Conservation (phyloP, 2,888 invertebrate species). For the Pinctada fucata region DNA sequence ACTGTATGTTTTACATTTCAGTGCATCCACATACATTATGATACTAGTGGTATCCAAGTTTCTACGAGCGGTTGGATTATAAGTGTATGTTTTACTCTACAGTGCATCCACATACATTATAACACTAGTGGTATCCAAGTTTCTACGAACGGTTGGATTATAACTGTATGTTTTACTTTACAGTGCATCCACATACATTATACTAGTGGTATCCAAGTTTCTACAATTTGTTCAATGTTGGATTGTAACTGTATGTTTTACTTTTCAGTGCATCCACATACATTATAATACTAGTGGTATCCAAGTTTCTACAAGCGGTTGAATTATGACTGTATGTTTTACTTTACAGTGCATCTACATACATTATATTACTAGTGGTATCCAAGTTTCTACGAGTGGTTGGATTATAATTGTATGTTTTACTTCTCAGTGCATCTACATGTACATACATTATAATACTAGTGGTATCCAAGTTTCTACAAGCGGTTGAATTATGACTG, state of each 20-base stretch:
- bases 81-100: constrained; percentile 53
- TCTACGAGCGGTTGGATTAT: constrained; percentile 72
- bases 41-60: constrained; percentile 71
- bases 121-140: constrained; percentile 69
- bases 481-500: constrained; percentile 73
- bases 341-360: no score
- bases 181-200: constrained; percentile 41
- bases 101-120: constrained; percentile 72
- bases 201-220: no score
- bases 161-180: constrained; percentile 77
- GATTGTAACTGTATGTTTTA: no score
- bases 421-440: constrained; percentile 20
- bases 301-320: constrained; percentile 72
- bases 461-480: constrained; percentile 68
- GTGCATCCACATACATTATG: constrained; percentile 68
- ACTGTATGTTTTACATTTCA: constrained; percentile 56
- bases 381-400: no score
- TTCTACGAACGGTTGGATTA: constrained; percentile 72
- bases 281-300: constrained; percentile 58
- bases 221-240: no score
- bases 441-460: constrained; percentile 69
- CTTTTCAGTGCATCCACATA: constrained; percentile 34
- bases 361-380: no score
- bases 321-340: constrained; percentile 40
- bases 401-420: no score